These are phyloP conservation scores for Pseudococcus jackbeardsleyi DNA, from an alignment of 2,888 invertebrate species.

Conservation along the genomic window DNA sequence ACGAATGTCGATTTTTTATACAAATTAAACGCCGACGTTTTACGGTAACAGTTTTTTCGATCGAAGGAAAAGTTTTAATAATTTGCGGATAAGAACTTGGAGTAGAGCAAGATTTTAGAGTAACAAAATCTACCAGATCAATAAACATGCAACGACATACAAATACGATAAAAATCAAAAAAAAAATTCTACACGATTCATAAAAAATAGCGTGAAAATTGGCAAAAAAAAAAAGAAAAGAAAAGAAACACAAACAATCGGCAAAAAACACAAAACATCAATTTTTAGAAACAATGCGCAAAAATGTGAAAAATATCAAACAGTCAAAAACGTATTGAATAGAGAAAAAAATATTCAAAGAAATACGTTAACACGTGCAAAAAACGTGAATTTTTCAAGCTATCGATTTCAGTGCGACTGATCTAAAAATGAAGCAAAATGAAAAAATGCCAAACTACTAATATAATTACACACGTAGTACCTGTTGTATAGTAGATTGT, in stretches of 20 bases:
- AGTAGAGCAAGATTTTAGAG: background rate
- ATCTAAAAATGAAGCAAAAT: constrained; percentile 14
- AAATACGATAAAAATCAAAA: background rate
- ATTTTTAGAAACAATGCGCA: background rate
- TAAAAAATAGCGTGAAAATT: background rate
- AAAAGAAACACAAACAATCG: background rate
- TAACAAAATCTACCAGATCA: background rate
- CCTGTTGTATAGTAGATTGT: constrained; percentile 68
- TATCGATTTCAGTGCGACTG: background rate
- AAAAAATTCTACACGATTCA: background rate
- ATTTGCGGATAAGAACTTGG: background rate
- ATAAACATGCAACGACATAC: background rate
- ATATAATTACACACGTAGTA: constrained; percentile 58
- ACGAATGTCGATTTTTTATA: background rate
- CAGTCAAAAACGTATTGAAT: background rate
- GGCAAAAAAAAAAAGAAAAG: background rate
- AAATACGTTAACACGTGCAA: constrained; percentile 9
- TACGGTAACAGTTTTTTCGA: background rate
- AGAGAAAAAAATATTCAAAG: background rate
- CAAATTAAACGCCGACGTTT: background rate
- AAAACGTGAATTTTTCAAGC: background rate
- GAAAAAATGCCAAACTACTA: background rate
- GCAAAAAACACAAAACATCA: background rate
- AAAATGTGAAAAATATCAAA: background rate
- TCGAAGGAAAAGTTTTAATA: background rate